phyloP scores from a whole-genome alignment of 1,140 invertebrate species.

The Philotrypesis tridentata region DNA sequence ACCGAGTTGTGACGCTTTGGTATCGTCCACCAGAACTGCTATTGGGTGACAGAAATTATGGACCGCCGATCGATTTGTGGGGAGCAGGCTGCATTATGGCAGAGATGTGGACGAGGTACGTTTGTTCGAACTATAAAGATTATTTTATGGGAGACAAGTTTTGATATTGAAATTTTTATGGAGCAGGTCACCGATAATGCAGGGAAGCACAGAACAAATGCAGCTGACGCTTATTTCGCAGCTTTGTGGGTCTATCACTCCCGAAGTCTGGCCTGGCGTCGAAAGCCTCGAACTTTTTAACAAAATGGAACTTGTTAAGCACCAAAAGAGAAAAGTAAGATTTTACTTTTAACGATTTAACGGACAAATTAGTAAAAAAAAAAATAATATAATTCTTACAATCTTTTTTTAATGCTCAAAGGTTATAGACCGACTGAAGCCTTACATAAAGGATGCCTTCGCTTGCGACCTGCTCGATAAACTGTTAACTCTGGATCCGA shows the following conservation, averaged over 20 bases:
- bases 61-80: constrained; percentile 98
- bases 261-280: constrained; percentile 96
- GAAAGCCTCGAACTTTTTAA: constrained; percentile 93
- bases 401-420: constrained; percentile 56
- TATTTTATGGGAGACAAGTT: neutral
- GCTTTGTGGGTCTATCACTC: constrained; percentile 95
- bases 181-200: constrained; percentile 82
- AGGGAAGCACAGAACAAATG: constrained; percentile 96
- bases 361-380: no score
- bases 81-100: constrained; percentile 99
- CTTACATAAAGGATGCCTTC: constrained; percentile 93
- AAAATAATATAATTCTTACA: no score
- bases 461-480: constrained; percentile 96
- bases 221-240: constrained; percentile 96
- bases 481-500: constrained; percentile 92
- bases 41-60: constrained; percentile 93
- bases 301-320: constrained; percentile 92
- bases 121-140: constrained; percentile 51
- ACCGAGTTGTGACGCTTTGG: constrained; percentile 98
- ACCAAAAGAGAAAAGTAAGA: constrained; percentile 89
- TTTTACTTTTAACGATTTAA: no score
- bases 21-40: constrained; percentile 82
- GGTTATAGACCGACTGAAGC: constrained; percentile 91
- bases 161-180: neutral
- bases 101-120: constrained; percentile 97